Evolutionary conservation across 2,113 vertebrate species (phyloP).

Genomic region (Corynorhinus townsendii): DNA sequence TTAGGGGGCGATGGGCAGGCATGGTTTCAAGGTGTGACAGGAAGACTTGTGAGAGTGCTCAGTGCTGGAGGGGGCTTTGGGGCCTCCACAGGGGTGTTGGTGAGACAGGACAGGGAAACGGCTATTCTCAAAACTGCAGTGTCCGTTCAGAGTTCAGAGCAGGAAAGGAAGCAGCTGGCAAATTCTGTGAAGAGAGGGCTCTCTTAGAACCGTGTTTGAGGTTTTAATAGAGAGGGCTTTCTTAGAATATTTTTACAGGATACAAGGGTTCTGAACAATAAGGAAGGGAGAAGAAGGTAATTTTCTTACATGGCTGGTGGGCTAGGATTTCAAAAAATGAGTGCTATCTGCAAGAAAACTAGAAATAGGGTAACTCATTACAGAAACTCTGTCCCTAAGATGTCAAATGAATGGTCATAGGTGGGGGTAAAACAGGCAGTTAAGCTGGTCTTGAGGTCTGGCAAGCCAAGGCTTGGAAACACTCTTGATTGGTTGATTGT

Average conservation of each 20-base stretch:
- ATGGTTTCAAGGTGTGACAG: neutral
- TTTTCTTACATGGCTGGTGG: neutral
- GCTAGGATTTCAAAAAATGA: constrained; percentile 22
- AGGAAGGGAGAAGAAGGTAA: neutral
- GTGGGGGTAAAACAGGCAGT: neutral
- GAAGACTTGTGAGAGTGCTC: neutral
- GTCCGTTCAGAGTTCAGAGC: neutral
- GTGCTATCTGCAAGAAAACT: neutral
- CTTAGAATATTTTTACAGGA: constrained; percentile 12
- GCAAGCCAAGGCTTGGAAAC: neutral
- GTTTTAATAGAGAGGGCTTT: neutral
- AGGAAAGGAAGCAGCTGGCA: neutral
- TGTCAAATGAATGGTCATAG: neutral
- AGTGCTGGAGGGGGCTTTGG: neutral
- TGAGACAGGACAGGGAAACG: neutral
- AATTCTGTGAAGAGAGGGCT: neutral
- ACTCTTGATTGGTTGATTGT: neutral
- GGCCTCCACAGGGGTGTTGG: neutral
- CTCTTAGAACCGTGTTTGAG: neutral
- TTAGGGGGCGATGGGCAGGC: neutral
- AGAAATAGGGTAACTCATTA: constrained; percentile 22
- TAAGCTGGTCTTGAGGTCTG: neutral
- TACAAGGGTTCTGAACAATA: neutral
- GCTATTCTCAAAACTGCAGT: neutral
- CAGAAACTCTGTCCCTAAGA: neutral